Conservation (phyloP, 2,888 invertebrate genomes). For the Tetragonisca angustula region DNA sequence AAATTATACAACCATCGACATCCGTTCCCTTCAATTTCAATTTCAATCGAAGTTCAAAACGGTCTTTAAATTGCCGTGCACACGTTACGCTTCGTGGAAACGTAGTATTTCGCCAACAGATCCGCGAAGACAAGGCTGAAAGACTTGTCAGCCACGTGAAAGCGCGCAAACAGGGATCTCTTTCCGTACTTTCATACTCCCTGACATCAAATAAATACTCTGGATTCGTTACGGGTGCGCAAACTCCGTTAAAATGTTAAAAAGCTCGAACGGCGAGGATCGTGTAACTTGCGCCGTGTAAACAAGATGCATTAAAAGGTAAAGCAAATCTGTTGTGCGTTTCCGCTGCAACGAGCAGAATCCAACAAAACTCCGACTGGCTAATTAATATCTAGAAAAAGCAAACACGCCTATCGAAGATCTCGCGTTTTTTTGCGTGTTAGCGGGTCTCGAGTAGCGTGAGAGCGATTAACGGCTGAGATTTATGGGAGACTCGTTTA, state of each 20-base stretch:
- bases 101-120: not conserved
- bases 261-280: not conserved
- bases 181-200: too few relatives aligned
- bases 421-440: not conserved
- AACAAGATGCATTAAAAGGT: slow-evolving; percentile 20
- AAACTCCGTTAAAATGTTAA: not conserved
- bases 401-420: not conserved
- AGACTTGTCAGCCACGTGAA: not conserved
- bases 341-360: not conserved
- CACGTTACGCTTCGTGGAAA: not conserved
- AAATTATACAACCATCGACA: too few relatives aligned
- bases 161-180: not conserved
- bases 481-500: not conserved
- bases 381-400: slow-evolving; percentile 24
- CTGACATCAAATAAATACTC: too few relatives aligned
- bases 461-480: not conserved
- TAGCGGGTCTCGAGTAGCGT: not conserved
- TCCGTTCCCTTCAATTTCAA: too few relatives aligned
- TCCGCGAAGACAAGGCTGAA: not conserved
- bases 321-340: slow-evolving; percentile 7
- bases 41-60: too few relatives aligned
- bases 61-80: not conserved
- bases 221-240: not conserved
- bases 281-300: not conserved
- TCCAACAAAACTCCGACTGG: not conserved